Conservation (phyloP, 2,797 vertebrate genomes). For the Sebastiscus albofasciatus region DNA sequence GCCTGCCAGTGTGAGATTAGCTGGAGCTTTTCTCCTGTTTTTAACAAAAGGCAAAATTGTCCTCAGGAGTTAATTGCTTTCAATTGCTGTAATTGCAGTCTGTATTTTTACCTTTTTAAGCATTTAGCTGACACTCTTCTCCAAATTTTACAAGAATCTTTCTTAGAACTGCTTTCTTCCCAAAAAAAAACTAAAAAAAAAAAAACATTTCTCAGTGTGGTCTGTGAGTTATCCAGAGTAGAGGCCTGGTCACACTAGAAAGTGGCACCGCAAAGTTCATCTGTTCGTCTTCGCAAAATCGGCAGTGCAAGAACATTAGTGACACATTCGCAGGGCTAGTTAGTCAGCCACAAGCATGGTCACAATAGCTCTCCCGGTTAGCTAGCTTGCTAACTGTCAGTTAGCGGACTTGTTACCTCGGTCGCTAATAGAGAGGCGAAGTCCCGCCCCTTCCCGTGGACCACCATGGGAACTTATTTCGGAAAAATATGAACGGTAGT, state of each 20-base stretch:
- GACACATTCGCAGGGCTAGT: not conserved
- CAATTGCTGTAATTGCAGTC: constrained; percentile 54
- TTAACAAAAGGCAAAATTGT: constrained; percentile 61
- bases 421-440: not conserved
- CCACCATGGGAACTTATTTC: too few species aligned
- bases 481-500: too few species aligned
- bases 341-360: not conserved
- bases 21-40: constrained; percentile 40
- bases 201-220: not conserved
- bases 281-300: not conserved
- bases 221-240: not conserved
- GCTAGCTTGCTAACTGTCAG: not conserved
- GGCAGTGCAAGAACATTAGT: not conserved
- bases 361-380: not conserved
- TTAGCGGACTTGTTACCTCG: not conserved
- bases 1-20: constrained; percentile 42
- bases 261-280: not conserved
- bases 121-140: constrained; percentile 33
- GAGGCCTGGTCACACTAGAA: not conserved
- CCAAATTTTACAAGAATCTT: not conserved
- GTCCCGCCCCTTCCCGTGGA: too few species aligned
- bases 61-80: constrained; percentile 57
- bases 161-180: not conserved
- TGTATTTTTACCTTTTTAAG: constrained; percentile 38
- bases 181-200: too few species aligned